A percentile compares a stretch with the other conserved stretches of the same genome.
These are phyloP conservation scores for Meta bourneti DNA, from an alignment of 2,888 invertebrate species.

Conservation along the genomic window DNA sequence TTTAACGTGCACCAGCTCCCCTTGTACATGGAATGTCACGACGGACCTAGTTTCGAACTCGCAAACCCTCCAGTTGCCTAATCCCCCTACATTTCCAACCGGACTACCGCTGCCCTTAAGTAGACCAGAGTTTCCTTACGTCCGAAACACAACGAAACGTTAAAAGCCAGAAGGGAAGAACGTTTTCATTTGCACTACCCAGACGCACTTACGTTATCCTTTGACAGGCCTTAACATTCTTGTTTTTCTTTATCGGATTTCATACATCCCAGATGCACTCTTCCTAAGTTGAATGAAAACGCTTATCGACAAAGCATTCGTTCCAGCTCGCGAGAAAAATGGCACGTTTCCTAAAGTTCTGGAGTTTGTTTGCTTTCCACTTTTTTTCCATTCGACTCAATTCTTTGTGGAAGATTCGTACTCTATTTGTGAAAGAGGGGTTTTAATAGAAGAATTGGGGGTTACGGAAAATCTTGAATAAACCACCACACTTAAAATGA, in stretches of 20 bases:
- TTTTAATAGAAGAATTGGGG: neutral
- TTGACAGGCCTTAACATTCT: neutral
- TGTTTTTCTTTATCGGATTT: slow-evolving; percentile 3
- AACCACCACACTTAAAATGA: neutral
- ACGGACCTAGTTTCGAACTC: no score
- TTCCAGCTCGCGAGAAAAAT: neutral
- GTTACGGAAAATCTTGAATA: neutral
- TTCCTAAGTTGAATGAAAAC: neutral
- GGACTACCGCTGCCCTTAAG: no score
- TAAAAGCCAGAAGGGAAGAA: neutral
- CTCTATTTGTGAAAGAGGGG: neutral
- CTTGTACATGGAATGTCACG: no score
- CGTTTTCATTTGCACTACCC: neutral
- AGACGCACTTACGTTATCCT: neutral
- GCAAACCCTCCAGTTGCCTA: no score
- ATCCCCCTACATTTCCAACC: no score
- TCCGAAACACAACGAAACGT: neutral
- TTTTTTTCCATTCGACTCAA: neutral
- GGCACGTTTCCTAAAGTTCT: neutral
- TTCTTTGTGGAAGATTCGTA: neutral
- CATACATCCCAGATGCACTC: slow-evolving; percentile 2
- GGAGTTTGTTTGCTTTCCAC: neutral
- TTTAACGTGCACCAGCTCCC: no score
- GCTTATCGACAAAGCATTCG: neutral
- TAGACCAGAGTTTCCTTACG: neutral